Conservation (phyloP, 53 echinoderm and acorn worm genomes). For the Antedon mediterranea region DNA sequence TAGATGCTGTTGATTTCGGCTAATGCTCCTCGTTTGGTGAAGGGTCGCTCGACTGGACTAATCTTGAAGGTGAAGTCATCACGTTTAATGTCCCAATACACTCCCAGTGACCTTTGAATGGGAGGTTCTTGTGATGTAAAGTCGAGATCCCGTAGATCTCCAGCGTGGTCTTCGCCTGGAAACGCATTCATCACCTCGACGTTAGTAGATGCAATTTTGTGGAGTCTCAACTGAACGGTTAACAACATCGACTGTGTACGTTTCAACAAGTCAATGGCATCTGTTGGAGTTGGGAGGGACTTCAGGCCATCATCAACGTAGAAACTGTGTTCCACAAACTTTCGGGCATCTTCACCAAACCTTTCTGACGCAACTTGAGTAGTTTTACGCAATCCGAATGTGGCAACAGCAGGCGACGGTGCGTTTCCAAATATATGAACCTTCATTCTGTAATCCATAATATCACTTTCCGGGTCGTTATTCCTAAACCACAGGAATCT, state of each 20-base stretch:
- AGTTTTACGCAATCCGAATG: too few species aligned
- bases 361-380: too few species aligned
- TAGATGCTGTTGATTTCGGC: too few species aligned
- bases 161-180: constrained; percentile 12
- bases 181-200: constrained; percentile 20
- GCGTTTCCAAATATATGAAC: constrained; percentile 13
- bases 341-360: too few species aligned
- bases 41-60: background rate
- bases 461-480: constrained; percentile 12
- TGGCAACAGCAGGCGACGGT: too few species aligned
- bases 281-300: too few species aligned
- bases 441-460: constrained; percentile 13
- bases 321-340: too few species aligned
- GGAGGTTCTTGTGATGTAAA: background rate
- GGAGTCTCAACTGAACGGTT: too few species aligned
- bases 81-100: background rate
- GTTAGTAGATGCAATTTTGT: constrained; percentile 33
- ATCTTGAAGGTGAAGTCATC: background rate
- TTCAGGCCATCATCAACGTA: too few species aligned
- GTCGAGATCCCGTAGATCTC: background rate
- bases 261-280: too few species aligned
- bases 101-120: background rate
- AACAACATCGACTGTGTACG: too few species aligned
- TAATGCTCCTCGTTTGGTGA: too few species aligned
- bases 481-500: constrained; percentile 20